Conservation (phyloP, 1,140 invertebrate species). For the Physella acuta region DNA sequence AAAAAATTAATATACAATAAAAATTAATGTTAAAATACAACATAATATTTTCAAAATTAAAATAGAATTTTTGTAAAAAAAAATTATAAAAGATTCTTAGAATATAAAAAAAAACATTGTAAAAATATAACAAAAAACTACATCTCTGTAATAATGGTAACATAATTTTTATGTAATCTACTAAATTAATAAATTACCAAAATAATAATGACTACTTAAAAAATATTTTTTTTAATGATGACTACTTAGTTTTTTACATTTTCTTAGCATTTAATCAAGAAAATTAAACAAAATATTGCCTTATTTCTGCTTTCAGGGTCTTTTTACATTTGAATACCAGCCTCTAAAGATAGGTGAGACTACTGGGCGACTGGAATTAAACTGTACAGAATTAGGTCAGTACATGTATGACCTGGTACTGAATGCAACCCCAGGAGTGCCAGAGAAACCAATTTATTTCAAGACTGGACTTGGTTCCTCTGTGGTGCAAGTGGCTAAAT, state of each 20-base stretch:
- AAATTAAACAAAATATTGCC: background rate
- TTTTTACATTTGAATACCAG: constrained; percentile 57
- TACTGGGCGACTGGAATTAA: constrained; percentile 53
- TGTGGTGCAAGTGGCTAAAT: constrained; percentile 52
- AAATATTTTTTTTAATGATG: background rate
- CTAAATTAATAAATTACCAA: background rate
- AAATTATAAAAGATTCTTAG: too few relatives aligned
- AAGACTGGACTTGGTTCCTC: constrained; percentile 51
- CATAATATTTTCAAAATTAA: too few relatives aligned
- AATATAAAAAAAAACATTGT: too few relatives aligned
- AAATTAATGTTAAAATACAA: too few relatives aligned
- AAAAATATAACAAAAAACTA: too few relatives aligned
- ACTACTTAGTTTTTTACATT: background rate
- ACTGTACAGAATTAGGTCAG: constrained; percentile 53
- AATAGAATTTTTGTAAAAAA: too few relatives aligned
- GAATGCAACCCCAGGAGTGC: constrained; percentile 51
- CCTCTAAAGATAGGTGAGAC: constrained; percentile 56
- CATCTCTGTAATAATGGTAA: too few relatives aligned
- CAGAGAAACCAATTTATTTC: constrained; percentile 58
- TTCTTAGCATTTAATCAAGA: background rate
- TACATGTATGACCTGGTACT: constrained; percentile 58
- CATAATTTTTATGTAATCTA: too few relatives aligned
- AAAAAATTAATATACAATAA: too few relatives aligned
- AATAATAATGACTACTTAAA: background rate
- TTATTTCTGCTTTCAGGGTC: constrained; percentile 40